phyloP scores from a whole-genome alignment of 37 sponge, comb jelly and placozoan species.

The Haliclona indistincta region DNA sequence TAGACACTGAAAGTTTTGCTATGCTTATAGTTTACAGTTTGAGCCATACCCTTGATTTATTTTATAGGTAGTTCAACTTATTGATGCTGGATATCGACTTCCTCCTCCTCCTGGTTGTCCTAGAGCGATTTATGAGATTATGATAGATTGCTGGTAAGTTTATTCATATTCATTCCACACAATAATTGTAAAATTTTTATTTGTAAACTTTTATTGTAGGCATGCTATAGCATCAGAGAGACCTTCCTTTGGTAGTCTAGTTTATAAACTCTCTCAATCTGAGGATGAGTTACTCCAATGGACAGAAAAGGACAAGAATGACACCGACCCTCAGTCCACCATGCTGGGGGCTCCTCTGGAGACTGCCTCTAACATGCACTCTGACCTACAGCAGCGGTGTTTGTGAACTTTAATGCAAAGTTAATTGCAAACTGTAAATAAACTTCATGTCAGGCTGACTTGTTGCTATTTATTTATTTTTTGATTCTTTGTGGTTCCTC shows the following conservation, averaged over 20 bases:
- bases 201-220: conserved; percentile 5
- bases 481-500: too few species aligned
- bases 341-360: conserved; percentile 57
- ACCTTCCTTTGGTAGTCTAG: conserved; percentile 15
- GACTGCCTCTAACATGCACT: conserved; percentile 37
- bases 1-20: neutral
- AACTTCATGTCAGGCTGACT: too few species aligned
- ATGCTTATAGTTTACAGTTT: too few species aligned
- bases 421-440: too few species aligned
- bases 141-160: conserved; percentile 34
- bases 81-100: conserved; percentile 14
- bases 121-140: conserved; percentile 25
- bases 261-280: conserved; percentile 9
- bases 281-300: neutral
- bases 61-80: neutral
- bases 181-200: too few species aligned
- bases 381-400: conserved; percentile 45
- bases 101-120: conserved; percentile 22
- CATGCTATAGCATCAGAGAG: conserved; percentile 10
- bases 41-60: too few species aligned
- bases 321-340: too few species aligned
- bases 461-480: too few species aligned
- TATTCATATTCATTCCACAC: neutral
- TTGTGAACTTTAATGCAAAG: too few species aligned
- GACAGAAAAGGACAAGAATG: neutral